phyloP scores from a whole-genome alignment of 2,797 vertebrate genomes.

The Aldrovandia affinis region DNA sequence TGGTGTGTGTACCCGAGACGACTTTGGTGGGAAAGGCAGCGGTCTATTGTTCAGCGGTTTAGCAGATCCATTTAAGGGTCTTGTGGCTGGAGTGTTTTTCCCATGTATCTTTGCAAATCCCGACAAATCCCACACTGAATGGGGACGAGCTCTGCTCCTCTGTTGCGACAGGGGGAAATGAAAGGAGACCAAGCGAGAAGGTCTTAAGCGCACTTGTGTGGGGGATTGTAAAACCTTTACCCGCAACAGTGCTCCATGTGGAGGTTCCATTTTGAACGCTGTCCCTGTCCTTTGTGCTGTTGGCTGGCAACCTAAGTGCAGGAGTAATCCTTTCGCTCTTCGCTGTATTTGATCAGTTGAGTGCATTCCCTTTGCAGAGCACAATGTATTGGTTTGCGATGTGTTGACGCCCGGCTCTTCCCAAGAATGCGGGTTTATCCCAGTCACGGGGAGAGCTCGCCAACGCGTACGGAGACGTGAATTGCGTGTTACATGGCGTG shows the following conservation, averaged over 20 bases:
- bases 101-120: neutral
- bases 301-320: neutral
- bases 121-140: conserved; percentile 4
- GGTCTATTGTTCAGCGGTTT: neutral
- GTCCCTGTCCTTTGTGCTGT: neutral
- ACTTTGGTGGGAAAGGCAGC: neutral
- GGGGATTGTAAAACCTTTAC: neutral
- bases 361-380: neutral
- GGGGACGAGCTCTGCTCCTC: neutral
- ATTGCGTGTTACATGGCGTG: neutral
- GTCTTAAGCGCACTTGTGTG: neutral
- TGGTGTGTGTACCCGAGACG: neutral
- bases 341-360: neutral
- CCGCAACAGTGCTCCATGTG: neutral
- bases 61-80: neutral
- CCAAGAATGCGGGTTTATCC: neutral
- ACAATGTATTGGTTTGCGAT: neutral
- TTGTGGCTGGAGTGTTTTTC: neutral
- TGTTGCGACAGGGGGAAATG: no score
- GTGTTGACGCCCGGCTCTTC: neutral
- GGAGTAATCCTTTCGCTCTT: neutral
- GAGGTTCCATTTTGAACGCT: neutral
- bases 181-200: neutral
- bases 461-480: neutral
- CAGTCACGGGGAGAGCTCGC: neutral